Evolutionary conservation across 2,113 vertebrate species (phyloP), one percentile per base, ranked within the genome.

Genomic region (Gallinago paraguaiae): DNA sequence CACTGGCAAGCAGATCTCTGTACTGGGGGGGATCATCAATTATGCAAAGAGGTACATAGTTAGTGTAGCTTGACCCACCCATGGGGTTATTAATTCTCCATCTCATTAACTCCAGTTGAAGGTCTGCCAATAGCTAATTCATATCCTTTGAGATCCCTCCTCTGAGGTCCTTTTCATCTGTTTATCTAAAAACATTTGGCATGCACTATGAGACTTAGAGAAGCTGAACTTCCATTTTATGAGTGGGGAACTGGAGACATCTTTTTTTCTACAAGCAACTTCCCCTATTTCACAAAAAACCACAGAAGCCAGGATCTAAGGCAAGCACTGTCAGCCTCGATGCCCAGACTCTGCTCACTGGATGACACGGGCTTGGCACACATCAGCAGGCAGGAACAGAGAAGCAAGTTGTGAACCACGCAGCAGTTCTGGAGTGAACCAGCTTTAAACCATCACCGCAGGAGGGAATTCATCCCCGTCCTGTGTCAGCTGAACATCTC

Each of bases 21-120:
- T 41, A 65, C n/a, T 16, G 25, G 17, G 53, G 53, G 33, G 11
- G 35, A 69, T 27, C 71, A 86, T 97, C 88, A 94, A 96, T 97
- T 92, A 96, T 96, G 93, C 87, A 97, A 85, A 53, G 25, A 83
- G 61, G 77, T 59, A 7, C 46, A 7, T 27, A 27, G 69, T 8
- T 41, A 33, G 72, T 70, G 76, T 88, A 94, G 90, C 60, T 8
- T 81, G 92, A 97, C 61, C 68, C 86, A 37, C 77, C 61, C 74
- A 10, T 19, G 54, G 69, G 83, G 39, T 86, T 90, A 57, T 75
- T 79, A 51, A 65, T 84, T 77, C 91, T 90, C 74, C 61, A 80
- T 92, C 91, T 94, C 87, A 83, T 86, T 86, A 91, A 87, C 41
- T 81, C 59, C 67, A 85, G 53, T 5, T 63, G 72, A 51, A 88